These are phyloP conservation scores for Dascillus cervinus DNA, from an alignment of 2,888 invertebrate genomes.

Conservation along the genomic window DNA sequence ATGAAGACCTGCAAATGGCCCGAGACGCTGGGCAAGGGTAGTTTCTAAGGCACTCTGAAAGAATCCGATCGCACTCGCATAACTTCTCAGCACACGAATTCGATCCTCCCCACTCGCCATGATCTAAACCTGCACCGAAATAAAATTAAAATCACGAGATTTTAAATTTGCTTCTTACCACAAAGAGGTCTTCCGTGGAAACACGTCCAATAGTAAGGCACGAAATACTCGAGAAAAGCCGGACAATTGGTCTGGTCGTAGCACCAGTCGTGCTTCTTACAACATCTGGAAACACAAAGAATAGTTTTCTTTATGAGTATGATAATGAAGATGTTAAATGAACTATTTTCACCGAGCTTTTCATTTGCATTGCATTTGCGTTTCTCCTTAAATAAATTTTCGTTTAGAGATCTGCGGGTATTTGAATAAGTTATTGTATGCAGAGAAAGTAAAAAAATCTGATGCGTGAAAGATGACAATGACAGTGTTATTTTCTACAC, in stretches of 20 bases:
- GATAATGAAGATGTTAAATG: no score
- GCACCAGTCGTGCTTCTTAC: conserved; percentile 79
- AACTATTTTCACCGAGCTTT: no score
- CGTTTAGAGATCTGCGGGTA: no score
- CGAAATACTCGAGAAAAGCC: conserved; percentile 77
- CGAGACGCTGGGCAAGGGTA: conserved; percentile 67
- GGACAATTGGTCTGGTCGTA: conserved; percentile 72
- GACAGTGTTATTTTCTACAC: no score
- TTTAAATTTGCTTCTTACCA: no score
- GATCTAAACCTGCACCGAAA: conserved; percentile 48
- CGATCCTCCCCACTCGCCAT: conserved; percentile 52
- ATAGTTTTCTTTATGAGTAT: no score
- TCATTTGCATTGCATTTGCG: no score
- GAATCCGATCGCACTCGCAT: conserved; percentile 74
- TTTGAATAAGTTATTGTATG: no score
- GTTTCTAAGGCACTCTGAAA: conserved; percentile 70
- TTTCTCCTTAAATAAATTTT: no score
- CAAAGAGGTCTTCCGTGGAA: conserved; percentile 70
- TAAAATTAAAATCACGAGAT: no score
- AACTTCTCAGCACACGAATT: conserved; percentile 71
- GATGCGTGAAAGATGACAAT: no score
- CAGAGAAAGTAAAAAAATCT: no score
- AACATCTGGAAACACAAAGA: conserved; percentile 70
- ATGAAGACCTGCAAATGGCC: conserved; percentile 64
- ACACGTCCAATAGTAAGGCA: conserved; percentile 85